Evolutionary conservation across 2,888 invertebrate genomes (phyloP).

Genomic region (Perizoma flavofasciatum): DNA sequence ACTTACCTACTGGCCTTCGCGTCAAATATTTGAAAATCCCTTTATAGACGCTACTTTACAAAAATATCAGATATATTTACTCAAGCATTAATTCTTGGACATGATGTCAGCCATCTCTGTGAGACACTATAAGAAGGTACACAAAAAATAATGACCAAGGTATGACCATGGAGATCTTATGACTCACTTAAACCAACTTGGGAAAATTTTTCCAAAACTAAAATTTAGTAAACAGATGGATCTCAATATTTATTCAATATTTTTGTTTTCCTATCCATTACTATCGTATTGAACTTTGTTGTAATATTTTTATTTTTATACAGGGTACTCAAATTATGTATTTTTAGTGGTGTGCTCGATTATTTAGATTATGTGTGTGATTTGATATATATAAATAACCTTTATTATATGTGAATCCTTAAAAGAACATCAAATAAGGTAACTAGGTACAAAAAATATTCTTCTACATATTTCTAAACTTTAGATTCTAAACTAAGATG

Average conservation of each 20-base stretch:
- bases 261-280: slow-evolving; percentile 3
- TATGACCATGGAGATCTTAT: slow-evolving; percentile 27
- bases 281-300: not conserved
- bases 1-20: too few relatives aligned
- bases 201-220: slow-evolving; percentile 30
- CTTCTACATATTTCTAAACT: too few relatives aligned
- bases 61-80: slow-evolving; percentile 17
- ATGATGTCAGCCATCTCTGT: slow-evolving; percentile 36
- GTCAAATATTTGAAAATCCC: too few relatives aligned
- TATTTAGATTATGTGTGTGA: too few relatives aligned
- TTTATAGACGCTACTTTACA: too few relatives aligned
- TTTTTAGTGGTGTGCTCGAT: too few relatives aligned
- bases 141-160: slow-evolving; percentile 32
- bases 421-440: too few relatives aligned
- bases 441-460: too few relatives aligned
- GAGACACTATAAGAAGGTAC: slow-evolving; percentile 27
- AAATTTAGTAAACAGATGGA: slow-evolving; percentile 8
- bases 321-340: too few relatives aligned
- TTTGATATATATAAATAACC: too few relatives aligned
- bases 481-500: too few relatives aligned
- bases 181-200: slow-evolving; percentile 28
- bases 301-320: not conserved
- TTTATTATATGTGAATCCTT: too few relatives aligned
- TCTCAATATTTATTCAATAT: slow-evolving; percentile 1
- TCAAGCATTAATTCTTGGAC: slow-evolving; percentile 30